Evolutionary conservation across 2,888 invertebrate species (phyloP), one percentile per base, ranked within the genome.

Genomic region (Drosophila demipolita): DNA sequence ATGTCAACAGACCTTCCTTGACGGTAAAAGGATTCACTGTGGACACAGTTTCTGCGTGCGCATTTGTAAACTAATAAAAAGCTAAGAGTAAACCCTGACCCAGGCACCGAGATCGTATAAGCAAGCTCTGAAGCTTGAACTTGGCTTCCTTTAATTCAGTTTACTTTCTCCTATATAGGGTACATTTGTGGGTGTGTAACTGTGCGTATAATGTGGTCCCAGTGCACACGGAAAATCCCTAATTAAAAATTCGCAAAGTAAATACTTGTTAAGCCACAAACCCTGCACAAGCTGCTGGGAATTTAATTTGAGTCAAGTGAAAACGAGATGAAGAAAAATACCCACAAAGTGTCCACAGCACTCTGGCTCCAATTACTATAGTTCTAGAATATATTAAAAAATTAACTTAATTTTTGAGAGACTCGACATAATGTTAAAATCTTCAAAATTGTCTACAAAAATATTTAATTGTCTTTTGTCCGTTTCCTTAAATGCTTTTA

Each of bases 21-120:
- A 40, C 53, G 45, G 42, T 50, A 48, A 66, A 74, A 55, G 54
- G 29, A 53, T 48, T 54, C 38, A 12, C 15, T 29, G 59, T 45
- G 36, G 23, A 48, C 69, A 9, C 42, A 68, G 50, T 54, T 40
- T 55, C 29, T 59, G 58, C 45, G 64, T 52, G 63, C 67, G 74
- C 69, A 69, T 60, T 67, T 63, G 59, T 63, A 82, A 85, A 81
- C 72, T 84, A 84, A 81, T 87, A 66, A 64, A 82, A 70, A 63
- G 48, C 63, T 32, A 54, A 69, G 58, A 61, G 69, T 66, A 79
- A 67, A 78, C 78, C 84, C 36, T 65, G 42, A 81, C 73, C 68
- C 63, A 60, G 61, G 26, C 61, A 66, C 45, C 33, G 9, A 62
- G 64, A 59, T 60, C 66, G 48, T 63, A 63, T 42, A 40, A 60